These are phyloP conservation scores for Coelogynopora nodosa DNA, from an alignment of 2,888 invertebrate species.

Conservation along the genomic window DNA sequence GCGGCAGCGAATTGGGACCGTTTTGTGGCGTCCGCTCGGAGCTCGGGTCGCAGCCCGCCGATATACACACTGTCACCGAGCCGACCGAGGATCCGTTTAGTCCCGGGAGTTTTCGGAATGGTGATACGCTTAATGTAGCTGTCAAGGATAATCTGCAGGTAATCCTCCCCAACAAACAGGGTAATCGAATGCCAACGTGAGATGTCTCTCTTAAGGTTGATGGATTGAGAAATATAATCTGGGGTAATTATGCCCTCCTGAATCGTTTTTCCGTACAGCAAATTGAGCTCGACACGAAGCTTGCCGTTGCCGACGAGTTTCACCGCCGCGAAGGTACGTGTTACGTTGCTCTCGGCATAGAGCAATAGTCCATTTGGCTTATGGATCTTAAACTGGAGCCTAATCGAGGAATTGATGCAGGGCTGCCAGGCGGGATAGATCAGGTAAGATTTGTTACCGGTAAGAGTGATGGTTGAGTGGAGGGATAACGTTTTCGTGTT, in stretches of 20 bases:
- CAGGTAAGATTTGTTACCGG: constrained; percentile 33
- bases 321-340: background rate
- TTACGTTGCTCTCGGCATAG: constrained; percentile 25
- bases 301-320: background rate
- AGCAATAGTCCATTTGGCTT: constrained; percentile 8
- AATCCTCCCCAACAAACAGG: background rate
- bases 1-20: background rate
- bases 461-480: background rate
- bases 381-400: background rate
- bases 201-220: background rate
- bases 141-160: background rate
- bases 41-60: constrained; percentile 25
- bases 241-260: background rate
- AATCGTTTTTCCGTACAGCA: background rate
- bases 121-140: background rate
- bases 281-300: constrained; percentile 15
- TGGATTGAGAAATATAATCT: background rate
- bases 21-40: background rate
- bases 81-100: background rate
- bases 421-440: constrained; percentile 26
- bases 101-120: background rate
- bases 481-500: no score
- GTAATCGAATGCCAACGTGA: background rate
- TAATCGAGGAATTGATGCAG: background rate
- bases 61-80: constrained; percentile 2